Evolutionary conservation across 1,140 invertebrate species (phyloP).

Genomic region (Neodiprion virginianus): DNA sequence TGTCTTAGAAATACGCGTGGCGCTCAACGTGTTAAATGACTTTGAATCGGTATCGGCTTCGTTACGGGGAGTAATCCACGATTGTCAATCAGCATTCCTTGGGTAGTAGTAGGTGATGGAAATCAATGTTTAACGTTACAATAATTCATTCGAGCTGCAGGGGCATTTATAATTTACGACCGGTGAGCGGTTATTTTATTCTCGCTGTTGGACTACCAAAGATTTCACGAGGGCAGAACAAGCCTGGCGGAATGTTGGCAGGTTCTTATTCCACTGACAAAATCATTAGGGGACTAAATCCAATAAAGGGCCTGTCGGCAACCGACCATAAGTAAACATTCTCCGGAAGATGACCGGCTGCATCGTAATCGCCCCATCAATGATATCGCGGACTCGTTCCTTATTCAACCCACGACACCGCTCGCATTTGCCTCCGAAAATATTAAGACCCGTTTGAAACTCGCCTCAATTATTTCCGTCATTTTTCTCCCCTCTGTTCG

Average conservation of each 20-base stretch:
- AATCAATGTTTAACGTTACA: slow-evolving; percentile 7
- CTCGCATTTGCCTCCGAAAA: slow-evolving; percentile 27
- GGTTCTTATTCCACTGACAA: slow-evolving; percentile 43
- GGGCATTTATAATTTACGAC: slow-evolving; percentile 5
- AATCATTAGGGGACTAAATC: slow-evolving; percentile 53
- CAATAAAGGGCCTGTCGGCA: slow-evolving; percentile 42
- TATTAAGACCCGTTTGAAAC: background rate
- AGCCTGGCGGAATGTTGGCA: slow-evolving; percentile 38
- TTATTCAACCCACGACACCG: slow-evolving; percentile 25
- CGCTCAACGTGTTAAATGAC: no score
- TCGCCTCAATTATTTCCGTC: background rate
- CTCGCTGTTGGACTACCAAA: background rate
- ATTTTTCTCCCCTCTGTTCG: background rate
- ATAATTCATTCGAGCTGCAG: background rate
- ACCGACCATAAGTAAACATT: slow-evolving; percentile 45
- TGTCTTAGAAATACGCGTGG: no score
- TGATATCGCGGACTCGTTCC: slow-evolving; percentile 26
- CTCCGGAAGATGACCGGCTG: slow-evolving; percentile 40
- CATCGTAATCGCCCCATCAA: slow-evolving; percentile 47
- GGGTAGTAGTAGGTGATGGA: background rate
- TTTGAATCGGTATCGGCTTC: no score
- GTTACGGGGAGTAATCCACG: background rate
- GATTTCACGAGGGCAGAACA: slow-evolving; percentile 34
- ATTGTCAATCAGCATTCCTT: background rate
- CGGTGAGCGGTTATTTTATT: background rate